phyloP scores from a whole-genome alignment of 2,888 invertebrate genomes.

The Spisula solida region DNA sequence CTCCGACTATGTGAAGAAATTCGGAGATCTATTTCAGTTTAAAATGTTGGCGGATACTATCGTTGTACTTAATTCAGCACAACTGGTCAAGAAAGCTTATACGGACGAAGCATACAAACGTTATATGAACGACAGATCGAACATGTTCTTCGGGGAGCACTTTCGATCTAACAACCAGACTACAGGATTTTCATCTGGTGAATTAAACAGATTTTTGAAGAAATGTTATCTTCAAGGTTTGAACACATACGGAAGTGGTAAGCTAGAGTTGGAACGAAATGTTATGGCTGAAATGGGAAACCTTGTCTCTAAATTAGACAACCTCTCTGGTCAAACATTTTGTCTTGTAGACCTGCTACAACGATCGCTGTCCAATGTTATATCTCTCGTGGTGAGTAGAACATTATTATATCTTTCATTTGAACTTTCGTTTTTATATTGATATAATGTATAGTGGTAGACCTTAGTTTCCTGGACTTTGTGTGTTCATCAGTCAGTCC shows the following conservation, averaged over 20 bases:
- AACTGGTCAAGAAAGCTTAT: neutral
- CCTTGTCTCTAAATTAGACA: neutral
- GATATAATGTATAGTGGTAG: no score
- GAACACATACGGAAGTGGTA: neutral
- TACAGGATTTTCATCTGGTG: neutral
- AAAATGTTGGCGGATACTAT: conserved; percentile 11
- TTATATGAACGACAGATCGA: conserved; percentile 14
- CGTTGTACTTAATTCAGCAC: neutral
- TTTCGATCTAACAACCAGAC: neutral
- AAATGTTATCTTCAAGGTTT: neutral
- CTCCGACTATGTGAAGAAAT: neutral
- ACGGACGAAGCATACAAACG: neutral
- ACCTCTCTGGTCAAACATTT: neutral
- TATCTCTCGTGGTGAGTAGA: neutral
- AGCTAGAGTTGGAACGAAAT: neutral
- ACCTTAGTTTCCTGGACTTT: no score
- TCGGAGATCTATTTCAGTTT: conserved; percentile 6
- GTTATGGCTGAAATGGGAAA: conserved; percentile 21
- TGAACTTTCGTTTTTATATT: no score
- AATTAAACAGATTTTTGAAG: neutral
- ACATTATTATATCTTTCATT: neutral
- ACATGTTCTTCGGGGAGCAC: conserved; percentile 7
- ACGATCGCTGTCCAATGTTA: neutral
- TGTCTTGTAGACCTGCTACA: neutral
- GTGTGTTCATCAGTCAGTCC: no score